Conservation (phyloP, 2,113 vertebrate genomes). For the Orycteropus afer region DNA sequence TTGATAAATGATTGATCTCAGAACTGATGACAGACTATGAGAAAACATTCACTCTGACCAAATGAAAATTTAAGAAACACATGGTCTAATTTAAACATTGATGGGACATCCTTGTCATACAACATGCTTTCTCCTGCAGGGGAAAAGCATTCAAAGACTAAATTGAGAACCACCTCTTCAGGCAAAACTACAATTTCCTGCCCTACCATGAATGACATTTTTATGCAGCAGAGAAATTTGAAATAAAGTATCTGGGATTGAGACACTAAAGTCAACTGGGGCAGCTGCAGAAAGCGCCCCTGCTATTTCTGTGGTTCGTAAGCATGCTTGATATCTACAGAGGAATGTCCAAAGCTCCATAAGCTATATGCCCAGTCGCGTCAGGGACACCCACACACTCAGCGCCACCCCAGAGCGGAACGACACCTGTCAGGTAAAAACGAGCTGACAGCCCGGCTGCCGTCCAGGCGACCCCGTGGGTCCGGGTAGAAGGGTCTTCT, state of each 20-base stretch:
- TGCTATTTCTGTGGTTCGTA: background rate
- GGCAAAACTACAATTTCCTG: background rate
- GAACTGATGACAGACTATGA: background rate
- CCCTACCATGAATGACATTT: background rate
- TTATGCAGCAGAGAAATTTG: background rate
- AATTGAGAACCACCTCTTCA: background rate
- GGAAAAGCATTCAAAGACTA: background rate
- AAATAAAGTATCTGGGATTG: background rate
- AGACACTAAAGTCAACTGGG: background rate
- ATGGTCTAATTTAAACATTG: background rate
- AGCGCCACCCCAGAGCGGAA: rapidly evolving
- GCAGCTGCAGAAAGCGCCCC: background rate
- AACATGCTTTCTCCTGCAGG: background rate
- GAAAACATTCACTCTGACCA: background rate
- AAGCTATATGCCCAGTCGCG: rapidly evolving
- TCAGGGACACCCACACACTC: rapidly evolving
- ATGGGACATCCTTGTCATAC: rapidly evolving
- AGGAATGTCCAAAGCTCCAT: rapidly evolving
- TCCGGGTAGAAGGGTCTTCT: no score
- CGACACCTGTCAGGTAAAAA: rapidly evolving
- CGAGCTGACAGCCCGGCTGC: no score
- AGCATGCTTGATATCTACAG: no score
- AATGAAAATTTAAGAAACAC: background rate
- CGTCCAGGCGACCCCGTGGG: no score
- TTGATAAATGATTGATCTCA: no score